Evolutionary conservation across 2,888 invertebrate genomes (phyloP).

Genomic region (Pelosia muscerda): DNA sequence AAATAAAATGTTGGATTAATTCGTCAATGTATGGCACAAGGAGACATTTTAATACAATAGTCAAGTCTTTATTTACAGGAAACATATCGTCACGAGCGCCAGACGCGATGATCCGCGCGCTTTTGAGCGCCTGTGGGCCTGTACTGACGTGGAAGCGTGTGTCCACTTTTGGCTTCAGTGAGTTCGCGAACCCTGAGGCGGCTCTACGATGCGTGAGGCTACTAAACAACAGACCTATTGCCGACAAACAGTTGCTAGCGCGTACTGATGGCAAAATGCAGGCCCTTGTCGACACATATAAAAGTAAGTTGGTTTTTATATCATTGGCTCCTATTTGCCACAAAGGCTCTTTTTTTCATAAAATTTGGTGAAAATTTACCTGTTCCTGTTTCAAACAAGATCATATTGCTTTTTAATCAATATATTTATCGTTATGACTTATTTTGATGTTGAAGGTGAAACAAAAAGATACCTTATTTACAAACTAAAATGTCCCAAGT

Average conservation of each 20-base stretch:
- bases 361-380: too few relatives aligned
- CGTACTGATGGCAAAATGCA: conserved; percentile 99
- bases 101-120: conserved; percentile 97
- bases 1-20: too few relatives aligned
- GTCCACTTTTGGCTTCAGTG: conserved; percentile 99
- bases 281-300: conserved; percentile 96
- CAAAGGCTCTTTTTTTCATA: too few relatives aligned
- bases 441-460: too few relatives aligned
- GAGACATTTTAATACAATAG: too few relatives aligned
- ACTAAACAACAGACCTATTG: conserved; percentile 96
- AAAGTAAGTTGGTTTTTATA: conserved; percentile 87
- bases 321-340: too few relatives aligned
- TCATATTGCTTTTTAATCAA: too few relatives aligned
- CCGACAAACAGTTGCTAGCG: conserved; percentile 97
- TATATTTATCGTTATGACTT: too few relatives aligned
- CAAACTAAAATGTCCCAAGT: too few relatives aligned
- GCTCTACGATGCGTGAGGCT: conserved; percentile 97
- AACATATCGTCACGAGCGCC: conserved; percentile 95
- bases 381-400: too few relatives aligned
- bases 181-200: conserved; percentile 97
- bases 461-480: too few relatives aligned
- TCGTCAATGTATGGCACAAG: too few relatives aligned
- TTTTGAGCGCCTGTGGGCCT: conserved; percentile 97
- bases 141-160: conserved; percentile 99
- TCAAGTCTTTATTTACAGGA: conserved; percentile 54